Base-by-base conservation (phyloP, 2,888 invertebrate species). In the Dicroscelio sp. region DNA sequence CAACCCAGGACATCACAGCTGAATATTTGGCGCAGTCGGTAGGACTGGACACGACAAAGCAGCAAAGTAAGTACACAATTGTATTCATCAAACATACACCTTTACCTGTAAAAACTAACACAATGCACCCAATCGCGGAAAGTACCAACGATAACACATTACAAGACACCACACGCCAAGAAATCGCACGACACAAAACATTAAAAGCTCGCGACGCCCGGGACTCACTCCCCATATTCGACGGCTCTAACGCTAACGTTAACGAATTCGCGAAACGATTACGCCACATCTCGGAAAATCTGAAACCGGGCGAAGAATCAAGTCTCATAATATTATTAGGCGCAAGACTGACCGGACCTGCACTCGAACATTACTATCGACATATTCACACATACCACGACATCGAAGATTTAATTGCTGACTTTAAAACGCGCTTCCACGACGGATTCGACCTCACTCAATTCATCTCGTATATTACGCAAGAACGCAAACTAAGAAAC, bases 151-250 rank as follows among this genome's bases (percentile, higher is more conserved):
- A 12, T 12, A 43, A 12, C 23, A n/a, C 14, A 17, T 5, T 55
- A n/a, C 55, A n/a, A 6, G 55, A n/a, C 55, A 55, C 55, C 55
- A n/a, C n/a, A n/a, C n/a, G n/a, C n/a, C n/a, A n/a, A n/a, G 14
- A 14, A 43, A 43, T 43, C 43, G 43, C n/a, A n/a, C n/a, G n/a
- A n/a, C n/a, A n/a, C n/a, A n/a, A n/a, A n/a, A n/a, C n/a, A n/a
- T n/a, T 67, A 23, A 67, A 43, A 43, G 69, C 69, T 12, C 38
- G 69, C 25, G 69, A 43, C 17, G 69, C 69, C 4, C 69, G 69
- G 25, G 69, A 69, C 25, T 6, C 25, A 2, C 6, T 69, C 5
- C 69, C 69, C 25, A 6, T 2, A 38, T 43, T 25, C 14, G 25
- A 38, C 25, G 69, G 69, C 12, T 17, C 23, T 43, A 43, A 43